A percentile compares a stretch with the other conserved stretches of the same genome.
Conservation (phyloP, 2,888 invertebrate species). For the Hyposoter dolosus region DNA sequence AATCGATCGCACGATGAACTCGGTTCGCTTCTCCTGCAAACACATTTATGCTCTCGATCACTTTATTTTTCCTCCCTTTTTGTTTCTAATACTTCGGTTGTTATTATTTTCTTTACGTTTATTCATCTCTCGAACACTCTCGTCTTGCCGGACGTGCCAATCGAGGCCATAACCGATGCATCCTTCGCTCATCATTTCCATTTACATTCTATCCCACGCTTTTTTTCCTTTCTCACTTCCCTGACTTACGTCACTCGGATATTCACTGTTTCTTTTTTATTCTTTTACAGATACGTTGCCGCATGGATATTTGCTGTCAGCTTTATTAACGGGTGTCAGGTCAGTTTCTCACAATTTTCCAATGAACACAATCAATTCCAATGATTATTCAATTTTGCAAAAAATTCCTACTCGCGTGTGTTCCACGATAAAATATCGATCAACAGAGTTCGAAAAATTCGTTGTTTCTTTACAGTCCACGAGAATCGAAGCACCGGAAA, state of each 20-base stretch:
- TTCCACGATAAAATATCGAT: neutral
- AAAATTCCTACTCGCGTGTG: neutral
- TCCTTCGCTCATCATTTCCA: constrained; percentile 45
- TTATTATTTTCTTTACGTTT: neutral
- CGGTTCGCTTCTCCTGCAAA: neutral
- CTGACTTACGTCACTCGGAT: neutral
- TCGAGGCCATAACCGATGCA: constrained; percentile 40
- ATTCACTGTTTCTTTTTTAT: constrained; percentile 36
- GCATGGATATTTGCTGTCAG: constrained; percentile 79
- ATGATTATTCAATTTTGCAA: too few relatives aligned
- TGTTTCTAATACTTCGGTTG: neutral
- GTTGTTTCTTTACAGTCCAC: constrained; percentile 70
- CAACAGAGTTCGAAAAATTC: neutral
- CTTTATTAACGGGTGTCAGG: constrained; percentile 77
- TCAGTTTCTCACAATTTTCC: constrained; percentile 65
- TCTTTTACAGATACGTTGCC: constrained; percentile 79
- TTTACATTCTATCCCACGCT: constrained; percentile 56
- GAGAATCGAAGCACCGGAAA: constrained; percentile 76
- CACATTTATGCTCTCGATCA: neutral
- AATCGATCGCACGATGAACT: constrained; percentile 41
- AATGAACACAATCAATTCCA: neutral
- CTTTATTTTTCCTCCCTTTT: neutral
- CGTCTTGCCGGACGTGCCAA: constrained; percentile 37
- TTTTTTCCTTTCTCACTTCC: neutral
- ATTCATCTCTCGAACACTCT: constrained; percentile 23